Evolutionary conservation across 2,888 invertebrate species (phyloP), one percentile per base, ranked within the genome.

Genomic region (Pyrrhosoma nymphula): DNA sequence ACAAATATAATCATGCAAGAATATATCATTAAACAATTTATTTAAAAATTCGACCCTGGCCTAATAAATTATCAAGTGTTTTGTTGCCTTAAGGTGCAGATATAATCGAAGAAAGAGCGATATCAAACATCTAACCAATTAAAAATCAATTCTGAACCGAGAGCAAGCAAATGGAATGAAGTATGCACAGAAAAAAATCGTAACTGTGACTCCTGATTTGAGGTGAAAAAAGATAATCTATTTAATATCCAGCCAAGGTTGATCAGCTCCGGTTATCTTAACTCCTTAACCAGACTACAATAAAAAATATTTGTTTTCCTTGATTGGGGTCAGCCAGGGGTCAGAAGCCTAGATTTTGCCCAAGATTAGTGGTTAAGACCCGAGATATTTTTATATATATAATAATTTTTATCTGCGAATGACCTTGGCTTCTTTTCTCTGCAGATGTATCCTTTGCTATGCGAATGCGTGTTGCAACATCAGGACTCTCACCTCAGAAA

Each of bases 381-480:
- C 39, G 47, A 69, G 93, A 75, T 91, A 91, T 91, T 39, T 63
- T 30, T 91, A n/a, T 91, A 60, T 20, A 60, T 10, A n/a, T 69
- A n/a, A 69, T 69, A 20, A 69, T 35, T 82, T 82, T 82, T 16
- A 35, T 75, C n/a, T n/a, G 2, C 39, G 12, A n/a, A n/a, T n/a
- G 93, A 93, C 93, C 93, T 93, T 93, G 93, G 93, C 93, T 93
- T 23, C 91, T 35, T 91, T 91, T 63, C 26, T 47, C 2, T 26
- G 82, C n/a, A 12, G 10, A 56, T 16, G 93, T 47, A 93, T 69
- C 69, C 69, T n/a, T 75, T 75, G n/a, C n/a, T 35, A 4, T 16
- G 35, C 1, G 69, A n/a, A 12, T n/a, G 6, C 14, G 93, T 69
- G 93, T 39, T 35, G 91, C 63, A 63, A 91, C 60, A 0, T 14